Base-by-base conservation (phyloP, 2,888 invertebrate species). In the Steinernema scapterisci region DNA sequence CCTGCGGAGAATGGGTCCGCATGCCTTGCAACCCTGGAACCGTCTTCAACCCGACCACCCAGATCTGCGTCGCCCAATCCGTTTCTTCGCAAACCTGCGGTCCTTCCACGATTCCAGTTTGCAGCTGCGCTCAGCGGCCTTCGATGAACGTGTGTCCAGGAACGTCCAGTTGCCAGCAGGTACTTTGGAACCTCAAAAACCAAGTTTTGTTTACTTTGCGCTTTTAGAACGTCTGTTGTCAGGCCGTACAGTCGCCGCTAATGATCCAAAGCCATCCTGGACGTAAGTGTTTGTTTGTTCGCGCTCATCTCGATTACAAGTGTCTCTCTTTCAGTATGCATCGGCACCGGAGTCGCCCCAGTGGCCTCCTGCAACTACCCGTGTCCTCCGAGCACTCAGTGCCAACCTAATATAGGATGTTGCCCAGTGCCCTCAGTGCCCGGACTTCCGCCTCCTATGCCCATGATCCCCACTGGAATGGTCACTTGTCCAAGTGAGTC, bases 1-100 rank as follows among this genome's bases (percentile, higher is more conserved):
- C 84, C 6, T 87, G 87, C 73, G 87, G 87, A 54, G 82, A 84
- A 77, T 87, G 87, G 87, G 77, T 77, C 43, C 79, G 83, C 16
- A 75, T 83, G 76, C 81, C 82, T n/a, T 87, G 87, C 75, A 48
- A 77, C 13, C 63, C 75, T 11, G 73, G 70, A 45, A 79, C 83
- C n/a, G 46, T 48, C 1, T 82, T 83, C 73, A 75, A 82, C 70
- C 52, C 73, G 11, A 51, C 19, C 11, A 77, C 82, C 3, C 80
- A 84, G 23, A 77, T 82, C 38, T 82, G 83, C 72, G 71, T 73
- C 13, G 73, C 79, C 0, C 25, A 52, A 11, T 16, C 54, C 9
- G 44, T 63, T 25, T 25, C 63, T 16, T 31, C 31, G 27, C 16
- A 25, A 5, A 1, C 63, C 31, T 63, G 63, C 25, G 63, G 63